Conservation (phyloP, 2,113 vertebrate genomes). For the Stomatorhinus ivindoensis region DNA sequence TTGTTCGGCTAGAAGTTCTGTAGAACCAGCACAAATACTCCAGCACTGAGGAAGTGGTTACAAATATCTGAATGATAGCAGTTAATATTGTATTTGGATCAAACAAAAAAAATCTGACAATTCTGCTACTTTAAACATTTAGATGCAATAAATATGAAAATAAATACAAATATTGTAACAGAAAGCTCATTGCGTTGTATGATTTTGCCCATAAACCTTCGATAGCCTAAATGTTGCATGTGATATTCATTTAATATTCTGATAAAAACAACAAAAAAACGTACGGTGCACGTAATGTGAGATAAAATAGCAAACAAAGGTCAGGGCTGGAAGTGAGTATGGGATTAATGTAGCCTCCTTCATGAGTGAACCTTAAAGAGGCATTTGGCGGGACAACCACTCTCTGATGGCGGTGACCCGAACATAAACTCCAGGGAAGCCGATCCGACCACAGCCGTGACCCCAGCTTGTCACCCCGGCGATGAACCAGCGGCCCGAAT, state of each 20-base stretch:
- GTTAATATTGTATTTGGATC: neutral
- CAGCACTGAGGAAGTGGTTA: neutral
- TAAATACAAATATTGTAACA: slow-evolving; percentile 44
- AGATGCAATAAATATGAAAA: slow-evolving; percentile 52
- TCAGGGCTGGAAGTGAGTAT: neutral
- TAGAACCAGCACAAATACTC: neutral
- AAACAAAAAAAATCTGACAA: slow-evolving; percentile 17
- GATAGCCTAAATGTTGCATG: neutral
- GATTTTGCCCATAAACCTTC: neutral
- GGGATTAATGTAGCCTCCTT: neutral
- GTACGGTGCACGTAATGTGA: neutral
- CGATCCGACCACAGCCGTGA: slow-evolving; percentile 76
- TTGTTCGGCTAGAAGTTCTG: neutral
- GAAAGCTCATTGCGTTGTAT: neutral
- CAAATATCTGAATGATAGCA: neutral
- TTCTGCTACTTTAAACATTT: slow-evolving; percentile 10
- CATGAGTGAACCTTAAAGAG: slow-evolving; percentile 45
- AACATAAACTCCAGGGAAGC: slow-evolving; percentile 84
- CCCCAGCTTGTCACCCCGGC: slow-evolving; percentile 96
- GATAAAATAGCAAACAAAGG: neutral
- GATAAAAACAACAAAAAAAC: neutral
- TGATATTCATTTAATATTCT: neutral
- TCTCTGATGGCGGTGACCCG: slow-evolving; percentile 72
- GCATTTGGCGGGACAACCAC: slow-evolving; percentile 79
- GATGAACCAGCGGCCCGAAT: slow-evolving; percentile 81